A percentile compares a stretch with the other conserved stretches of the same genome.
phyloP scores from a whole-genome alignment of 2,888 invertebrate genomes.

The Cabera pusaria region DNA sequence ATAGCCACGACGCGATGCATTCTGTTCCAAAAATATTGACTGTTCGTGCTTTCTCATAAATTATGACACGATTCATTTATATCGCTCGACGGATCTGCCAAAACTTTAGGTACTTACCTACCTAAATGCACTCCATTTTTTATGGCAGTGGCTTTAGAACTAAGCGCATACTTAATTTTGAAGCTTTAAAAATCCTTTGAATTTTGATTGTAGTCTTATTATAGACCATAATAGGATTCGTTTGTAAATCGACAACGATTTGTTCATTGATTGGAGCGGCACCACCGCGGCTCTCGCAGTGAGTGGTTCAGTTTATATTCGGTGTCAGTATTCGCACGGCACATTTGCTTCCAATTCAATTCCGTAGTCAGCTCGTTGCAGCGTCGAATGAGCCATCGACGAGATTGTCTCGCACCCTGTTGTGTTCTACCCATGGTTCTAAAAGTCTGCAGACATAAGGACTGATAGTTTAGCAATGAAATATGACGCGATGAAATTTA shows the following conservation, averaged over 20 bases:
- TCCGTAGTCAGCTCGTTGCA: conserved; percentile 74
- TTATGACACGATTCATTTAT: conserved; percentile 4
- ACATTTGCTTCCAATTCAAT: conserved; percentile 81
- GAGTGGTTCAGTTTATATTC: conserved; percentile 73
- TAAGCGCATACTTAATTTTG: too few relatives aligned
- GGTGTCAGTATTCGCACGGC: conserved; percentile 67
- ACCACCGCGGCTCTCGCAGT: conserved; percentile 48
- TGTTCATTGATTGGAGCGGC: conserved; percentile 53
- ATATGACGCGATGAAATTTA: background rate
- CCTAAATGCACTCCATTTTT: background rate
- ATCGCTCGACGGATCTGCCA: background rate
- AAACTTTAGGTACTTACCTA: too few relatives aligned
- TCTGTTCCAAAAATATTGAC: conserved; percentile 2
- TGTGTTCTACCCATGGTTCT: conserved; percentile 27
- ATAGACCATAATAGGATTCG: conserved; percentile 9
- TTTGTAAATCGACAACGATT: conserved; percentile 49
- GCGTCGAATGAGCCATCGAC: conserved; percentile 74
- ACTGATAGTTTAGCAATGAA: background rate
- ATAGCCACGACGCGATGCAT: background rate
- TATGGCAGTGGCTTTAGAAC: background rate
- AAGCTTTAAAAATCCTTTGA: background rate
- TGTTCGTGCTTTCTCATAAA: conserved; percentile 9
- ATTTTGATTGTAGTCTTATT: background rate
- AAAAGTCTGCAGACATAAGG: background rate
- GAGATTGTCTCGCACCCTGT: conserved; percentile 65